A percentile compares a stretch with the other conserved stretches of the same genome.
phyloP scores from a whole-genome alignment of 2,113 vertebrate species.

The Baryphthengus martii region DNA sequence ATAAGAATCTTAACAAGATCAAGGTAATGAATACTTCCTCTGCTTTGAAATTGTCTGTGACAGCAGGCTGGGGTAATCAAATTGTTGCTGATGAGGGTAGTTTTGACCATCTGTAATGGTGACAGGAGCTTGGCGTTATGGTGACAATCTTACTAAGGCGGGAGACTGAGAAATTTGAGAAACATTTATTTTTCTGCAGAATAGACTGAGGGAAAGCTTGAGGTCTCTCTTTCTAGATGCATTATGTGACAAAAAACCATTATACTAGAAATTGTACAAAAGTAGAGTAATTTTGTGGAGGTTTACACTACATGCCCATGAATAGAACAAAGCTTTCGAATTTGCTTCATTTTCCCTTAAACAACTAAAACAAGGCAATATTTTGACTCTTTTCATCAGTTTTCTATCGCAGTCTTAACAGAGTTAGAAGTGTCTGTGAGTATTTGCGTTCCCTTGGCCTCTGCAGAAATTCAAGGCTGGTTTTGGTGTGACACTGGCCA shows the following conservation, averaged over 20 bases:
- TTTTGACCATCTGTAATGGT: not conserved
- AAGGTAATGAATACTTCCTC: conserved; percentile 1
- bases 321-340: not conserved
- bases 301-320: fast-evolving
- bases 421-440: not conserved
- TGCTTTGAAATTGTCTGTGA: not conserved
- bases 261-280: not conserved
- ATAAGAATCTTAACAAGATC: not conserved
- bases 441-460: not conserved
- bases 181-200: not conserved
- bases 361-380: not conserved
- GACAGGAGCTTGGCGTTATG: not conserved
- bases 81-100: not conserved
- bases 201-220: not conserved
- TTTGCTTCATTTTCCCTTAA: not conserved
- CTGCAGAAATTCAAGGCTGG: not conserved
- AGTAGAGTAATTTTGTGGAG: not conserved
- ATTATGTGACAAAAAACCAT: not conserved
- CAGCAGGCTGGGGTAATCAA: not conserved
- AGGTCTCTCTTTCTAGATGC: not conserved
- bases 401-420: not conserved
- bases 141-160: not conserved
- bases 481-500: not conserved
- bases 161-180: not conserved
- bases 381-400: not conserved